Conservation (phyloP, 2,797 vertebrate genomes). For the Chaetophractus vellerosus region DNA sequence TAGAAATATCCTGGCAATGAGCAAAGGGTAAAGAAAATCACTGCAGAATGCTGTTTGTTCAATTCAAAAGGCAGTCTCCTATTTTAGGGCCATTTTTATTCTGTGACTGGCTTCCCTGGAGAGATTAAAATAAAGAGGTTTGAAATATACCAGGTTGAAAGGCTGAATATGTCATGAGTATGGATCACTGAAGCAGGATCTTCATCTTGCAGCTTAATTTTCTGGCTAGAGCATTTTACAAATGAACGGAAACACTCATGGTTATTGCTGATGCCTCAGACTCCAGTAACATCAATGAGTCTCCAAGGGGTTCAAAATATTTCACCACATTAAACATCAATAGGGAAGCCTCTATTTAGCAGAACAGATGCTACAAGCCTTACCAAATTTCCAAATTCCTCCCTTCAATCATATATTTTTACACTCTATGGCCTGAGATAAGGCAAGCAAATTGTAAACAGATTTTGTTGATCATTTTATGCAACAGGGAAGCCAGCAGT, state of each 20-base stretch:
- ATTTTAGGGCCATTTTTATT: conserved; percentile 83
- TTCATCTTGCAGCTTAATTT: conserved; percentile 83
- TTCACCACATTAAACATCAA: conserved; percentile 62
- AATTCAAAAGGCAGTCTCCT: conserved; percentile 81
- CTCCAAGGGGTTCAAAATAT: conserved; percentile 64
- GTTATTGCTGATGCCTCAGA: conserved; percentile 57
- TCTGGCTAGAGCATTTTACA: conserved; percentile 79
- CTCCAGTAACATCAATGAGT: conserved; percentile 68
- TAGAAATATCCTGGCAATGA: conserved; percentile 78
- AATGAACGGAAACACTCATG: conserved; percentile 72
- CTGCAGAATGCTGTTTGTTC: conserved; percentile 80
- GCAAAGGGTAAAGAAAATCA: conserved; percentile 78
- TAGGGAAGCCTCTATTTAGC: conserved; percentile 1
- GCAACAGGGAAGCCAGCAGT: background rate
- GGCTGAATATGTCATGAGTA: conserved; percentile 83
- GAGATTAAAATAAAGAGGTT: conserved; percentile 85
- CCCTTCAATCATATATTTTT: conserved; percentile 27
- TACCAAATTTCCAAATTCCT: conserved; percentile 41
- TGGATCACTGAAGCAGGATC: conserved; percentile 84
- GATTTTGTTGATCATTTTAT: conserved; percentile 57
- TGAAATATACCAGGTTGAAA: conserved; percentile 81
- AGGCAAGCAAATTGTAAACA: conserved; percentile 37
- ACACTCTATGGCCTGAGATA: background rate
- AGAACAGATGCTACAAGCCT: conserved; percentile 36
- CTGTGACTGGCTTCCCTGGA: conserved; percentile 82